Base-by-base conservation (phyloP, 2,888 invertebrate genomes). In the Cantharis rustica region DNA sequence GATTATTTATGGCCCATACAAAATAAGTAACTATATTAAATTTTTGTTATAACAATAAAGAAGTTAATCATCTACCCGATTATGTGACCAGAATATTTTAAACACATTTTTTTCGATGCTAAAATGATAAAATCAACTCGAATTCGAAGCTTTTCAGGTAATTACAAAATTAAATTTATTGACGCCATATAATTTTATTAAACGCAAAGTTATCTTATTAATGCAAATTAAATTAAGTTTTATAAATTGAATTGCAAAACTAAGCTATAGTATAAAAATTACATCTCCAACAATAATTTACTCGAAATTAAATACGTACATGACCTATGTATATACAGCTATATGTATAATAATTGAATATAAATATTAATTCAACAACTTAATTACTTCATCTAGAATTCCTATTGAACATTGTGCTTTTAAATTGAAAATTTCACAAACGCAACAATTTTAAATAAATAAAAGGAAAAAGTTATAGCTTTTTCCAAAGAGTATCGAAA, bases 121-220 rank as follows among this genome's bases (percentile, higher is more conserved):
- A n/a, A 47, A 47, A n/a, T 47, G n/a, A 47, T 47, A 47, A 47
- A 47, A n/a, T 47, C n/a, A 47, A 47, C 31, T 31, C n/a, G n/a
- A 47, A 47, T 47, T 47, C n/a, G n/a, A 13, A 47, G 47, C 47
- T 47, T 47, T 47, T 47, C 47, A n/a, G 47, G 47, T 47, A 47
- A 47, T 47, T 47, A 47, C 47, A 7, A 47, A 47, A 47, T 47
- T 47, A 47, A 47, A 47, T 47, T 47, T 47, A 47, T 47, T 47
- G 47, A 47, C 47, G n/a, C 7, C 47, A n/a, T 47, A 47, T 47
- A 47, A 47, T 47, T 47, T n/a, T 47, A 47, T 64, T 26, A 63
- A 64, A 72, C 47, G 66, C 26, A 66, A 66, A 20, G 66, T 66
- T 66, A 63, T 66, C 72, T 72, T 72, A 72, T 72, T 72, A 66